phyloP scores from a whole-genome alignment of 2,888 invertebrate genomes.

The Listrodromus nycthemerus region DNA sequence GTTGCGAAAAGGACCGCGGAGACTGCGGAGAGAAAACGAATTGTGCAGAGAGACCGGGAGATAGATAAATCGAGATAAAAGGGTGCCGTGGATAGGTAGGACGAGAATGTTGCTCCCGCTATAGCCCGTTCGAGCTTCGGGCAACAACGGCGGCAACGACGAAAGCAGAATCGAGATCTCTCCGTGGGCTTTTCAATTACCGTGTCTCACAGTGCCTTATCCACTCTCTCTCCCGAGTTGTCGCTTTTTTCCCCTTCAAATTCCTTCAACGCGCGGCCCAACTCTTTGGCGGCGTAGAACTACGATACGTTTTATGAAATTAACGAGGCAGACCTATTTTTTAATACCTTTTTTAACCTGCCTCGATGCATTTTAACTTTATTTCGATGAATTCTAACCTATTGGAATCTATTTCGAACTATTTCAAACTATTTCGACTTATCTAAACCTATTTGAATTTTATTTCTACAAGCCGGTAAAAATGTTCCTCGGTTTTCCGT shows the following conservation, averaged over 20 bases:
- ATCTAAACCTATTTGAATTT: too few relatives aligned
- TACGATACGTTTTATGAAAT: slow-evolving; percentile 21
- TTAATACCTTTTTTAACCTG: too few relatives aligned
- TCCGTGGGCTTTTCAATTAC: slow-evolving; percentile 81
- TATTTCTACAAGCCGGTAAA: too few relatives aligned
- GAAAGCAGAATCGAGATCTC: slow-evolving; percentile 74
- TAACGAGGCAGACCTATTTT: background rate
- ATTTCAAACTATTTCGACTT: too few relatives aligned
- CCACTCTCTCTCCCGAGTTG: slow-evolving; percentile 38
- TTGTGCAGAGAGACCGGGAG: slow-evolving; percentile 71
- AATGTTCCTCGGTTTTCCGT: too few relatives aligned
- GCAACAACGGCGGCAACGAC: slow-evolving; percentile 52
- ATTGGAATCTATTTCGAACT: too few relatives aligned
- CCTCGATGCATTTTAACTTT: too few relatives aligned
- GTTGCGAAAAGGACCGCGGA: slow-evolving; percentile 56
- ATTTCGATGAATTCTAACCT: too few relatives aligned
- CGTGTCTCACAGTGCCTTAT: slow-evolving; percentile 64
- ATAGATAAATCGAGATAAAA: slow-evolving; percentile 75
- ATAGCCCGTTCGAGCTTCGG: slow-evolving; percentile 45
- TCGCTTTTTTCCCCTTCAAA: slow-evolving; percentile 56
- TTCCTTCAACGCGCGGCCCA: slow-evolving; percentile 52
- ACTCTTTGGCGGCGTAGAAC: slow-evolving; percentile 13
- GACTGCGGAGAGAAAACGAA: slow-evolving; percentile 47
- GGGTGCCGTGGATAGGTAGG: slow-evolving; percentile 51
- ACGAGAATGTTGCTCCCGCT: slow-evolving; percentile 9